Evolutionary conservation across 1,140 invertebrate genomes (phyloP), one percentile per base, ranked within the genome.

Genomic region (Eufriesea mexicana): DNA sequence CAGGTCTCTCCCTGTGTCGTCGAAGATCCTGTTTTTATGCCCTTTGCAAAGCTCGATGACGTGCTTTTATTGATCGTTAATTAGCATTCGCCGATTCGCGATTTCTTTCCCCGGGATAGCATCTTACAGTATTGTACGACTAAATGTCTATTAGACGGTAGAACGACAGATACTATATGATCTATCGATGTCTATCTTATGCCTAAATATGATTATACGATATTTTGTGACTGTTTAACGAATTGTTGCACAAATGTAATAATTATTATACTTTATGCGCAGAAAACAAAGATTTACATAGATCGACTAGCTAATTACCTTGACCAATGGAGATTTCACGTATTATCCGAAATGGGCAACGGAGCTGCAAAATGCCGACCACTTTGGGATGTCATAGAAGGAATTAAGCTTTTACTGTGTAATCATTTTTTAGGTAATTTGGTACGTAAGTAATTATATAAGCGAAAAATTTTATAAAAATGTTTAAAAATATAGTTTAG

Each of bases 371-470:
- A 96, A 45, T 98, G 97, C 93, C 95, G 95, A 23, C 96, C 97
- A 12, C 93, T 98, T 23, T 97, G 96, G 95, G 95, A 96, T 54
- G 95, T 97, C 54, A 96, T 96, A 77, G 94, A 96, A 84, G 96
- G 96, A 23, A 92, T 95, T 23, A 95, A 96, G 84, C 94, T 95
- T 18, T 93, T 96, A 78, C 75, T 97, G 20, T 98, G 97, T 90
- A 95, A 96, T 79, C 95, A 96, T 90, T 96, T 97, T 89, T 94
- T 97, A 66, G 96, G 96, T 71, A 96, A 96, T 61, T 86, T 97
- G 91, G 96, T 96, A 94, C 16, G 84, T 87, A 35, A n/a, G 35
- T 25, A 6, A 14, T 23, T 23, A 12, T 35, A 35, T 16, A n/a
- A 9, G 7, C 23, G 7, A 0, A n/a, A 23, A 0, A 71, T 55